These are phyloP conservation scores for Ennomos fuscantarius DNA, from an alignment of 2,888 invertebrate genomes.

Conservation along the genomic window DNA sequence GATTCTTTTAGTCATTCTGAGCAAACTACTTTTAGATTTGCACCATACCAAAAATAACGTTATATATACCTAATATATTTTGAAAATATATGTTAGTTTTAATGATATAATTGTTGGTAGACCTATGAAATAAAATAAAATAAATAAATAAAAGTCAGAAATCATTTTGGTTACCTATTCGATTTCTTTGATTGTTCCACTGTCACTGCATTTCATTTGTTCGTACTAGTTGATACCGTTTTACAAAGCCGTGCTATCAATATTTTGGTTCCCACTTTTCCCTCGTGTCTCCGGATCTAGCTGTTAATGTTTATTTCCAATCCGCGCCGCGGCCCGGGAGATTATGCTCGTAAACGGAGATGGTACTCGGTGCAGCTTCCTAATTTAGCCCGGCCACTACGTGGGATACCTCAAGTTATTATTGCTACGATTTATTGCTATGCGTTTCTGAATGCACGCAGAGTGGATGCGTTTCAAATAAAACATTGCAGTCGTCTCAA, in stretches of 20 bases:
- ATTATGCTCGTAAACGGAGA: conserved; percentile 29
- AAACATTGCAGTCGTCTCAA: conserved; percentile 12
- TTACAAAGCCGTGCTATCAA: neutral
- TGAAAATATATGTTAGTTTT: no score
- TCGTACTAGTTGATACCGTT: no score
- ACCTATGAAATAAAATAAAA: no score
- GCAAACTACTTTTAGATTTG: no score
- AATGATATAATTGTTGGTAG: no score
- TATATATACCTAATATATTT: no score
- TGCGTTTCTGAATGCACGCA: conserved; percentile 18
- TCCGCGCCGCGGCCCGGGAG: conserved; percentile 38
- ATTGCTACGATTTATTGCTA: conserved; percentile 39
- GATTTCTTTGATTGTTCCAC: no score
- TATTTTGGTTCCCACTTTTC: neutral
- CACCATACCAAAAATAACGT: no score
- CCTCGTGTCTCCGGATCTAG: conserved; percentile 29
- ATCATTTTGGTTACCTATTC: no score
- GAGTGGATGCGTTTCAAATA: conserved; percentile 14
- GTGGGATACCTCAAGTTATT: conserved; percentile 52
- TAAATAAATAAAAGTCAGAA: no score
- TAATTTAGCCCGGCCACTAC: conserved; percentile 59
- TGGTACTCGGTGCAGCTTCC: conserved; percentile 59
- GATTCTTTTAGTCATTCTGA: no score
- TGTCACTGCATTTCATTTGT: no score
- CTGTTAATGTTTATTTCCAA: conserved; percentile 41